Base-by-base conservation (phyloP, 2,888 invertebrate genomes). In the Oscheius sp. region DNA sequence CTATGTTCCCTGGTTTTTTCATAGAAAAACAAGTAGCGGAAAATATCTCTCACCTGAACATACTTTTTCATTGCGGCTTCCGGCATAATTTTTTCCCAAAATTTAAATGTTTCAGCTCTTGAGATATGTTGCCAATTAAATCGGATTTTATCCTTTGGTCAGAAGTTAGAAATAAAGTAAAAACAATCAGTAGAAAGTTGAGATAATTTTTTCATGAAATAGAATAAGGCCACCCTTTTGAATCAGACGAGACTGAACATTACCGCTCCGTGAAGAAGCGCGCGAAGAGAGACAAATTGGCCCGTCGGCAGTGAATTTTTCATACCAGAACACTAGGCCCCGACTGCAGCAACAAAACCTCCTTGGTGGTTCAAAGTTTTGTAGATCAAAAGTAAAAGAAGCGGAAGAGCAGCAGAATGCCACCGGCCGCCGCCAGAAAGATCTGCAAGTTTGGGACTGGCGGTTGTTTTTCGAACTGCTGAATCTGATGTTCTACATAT, bases 301-400 rank as follows among this genome's bases (percentile, higher is more conserved):
- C 66, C 35, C 66, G 66, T 27, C 66, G 66, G 66, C 27, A 18
- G 23, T 66, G 66, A 66, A 66, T 66, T 66, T 66, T 66, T 66
- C 52, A 66, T 66, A n/a, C 27, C 27, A 66, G 66, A 66, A 66
- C 66, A 66, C 66, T 25, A 35, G 35, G 63, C 52, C 9, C 52
- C 49, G 66, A 49, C 66, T 66, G 66, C 66, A 66, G 52, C 52
- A 66, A 66, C 66, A 66, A 64, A 66, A 66, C 66, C 46, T 27
- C n/a, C 18, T 61, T 41, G 13, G 55, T 21, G 25, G 23, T 13
- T 1, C 21, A 25, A 55, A 49, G 49, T n/a, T n/a, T 18, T 16
- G 49, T 13, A 18, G 49, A 18, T 49, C 49, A 49, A 16, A 49
- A 49, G 49, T 18, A 18, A n/a, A 18, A 49, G 6, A 49, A 18